These are phyloP conservation scores for Hippocampus zosterae DNA, from an alignment of 2,113 vertebrate genomes.

Conservation along the genomic window DNA sequence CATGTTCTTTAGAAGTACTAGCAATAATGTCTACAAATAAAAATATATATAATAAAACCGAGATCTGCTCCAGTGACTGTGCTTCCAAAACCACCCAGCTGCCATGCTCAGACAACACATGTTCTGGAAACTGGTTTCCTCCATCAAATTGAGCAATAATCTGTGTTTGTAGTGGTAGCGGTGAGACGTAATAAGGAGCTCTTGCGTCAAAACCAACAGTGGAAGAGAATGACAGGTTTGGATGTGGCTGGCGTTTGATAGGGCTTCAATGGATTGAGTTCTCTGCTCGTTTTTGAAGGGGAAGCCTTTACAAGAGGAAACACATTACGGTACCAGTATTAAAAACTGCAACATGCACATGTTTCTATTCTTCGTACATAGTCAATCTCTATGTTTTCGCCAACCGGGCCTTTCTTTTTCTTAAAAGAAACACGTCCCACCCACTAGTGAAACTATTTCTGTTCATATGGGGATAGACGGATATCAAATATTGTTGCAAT, in stretches of 20 bases:
- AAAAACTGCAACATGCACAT: conserved; percentile 18
- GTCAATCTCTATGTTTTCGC: not conserved
- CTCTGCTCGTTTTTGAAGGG: conserved; percentile 35
- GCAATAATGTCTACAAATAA: not conserved
- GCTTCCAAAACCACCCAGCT: conserved; percentile 33
- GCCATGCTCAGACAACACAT: conserved; percentile 40
- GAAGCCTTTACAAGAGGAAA: conserved; percentile 21
- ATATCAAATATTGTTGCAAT: conserved; percentile 24
- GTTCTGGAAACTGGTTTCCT: conserved; percentile 52
- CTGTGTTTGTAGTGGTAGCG: conserved; percentile 49
- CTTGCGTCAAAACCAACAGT: conserved; percentile 35
- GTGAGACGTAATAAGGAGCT: conserved; percentile 30
- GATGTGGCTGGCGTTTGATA: conserved; percentile 65
- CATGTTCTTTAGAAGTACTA: conserved; percentile 28
- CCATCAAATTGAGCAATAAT: conserved; percentile 59
- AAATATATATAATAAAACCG: not conserved
- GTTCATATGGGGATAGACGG: conserved; percentile 17
- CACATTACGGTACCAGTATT: not conserved
- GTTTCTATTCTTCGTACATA: not conserved
- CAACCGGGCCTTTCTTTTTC: conserved; percentile 10
- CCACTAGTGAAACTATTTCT: conserved; percentile 6
- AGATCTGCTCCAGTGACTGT: conserved; percentile 19
- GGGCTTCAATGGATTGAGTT: conserved; percentile 44
- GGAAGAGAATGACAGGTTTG: conserved; percentile 40
- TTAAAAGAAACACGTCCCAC: not conserved